Base-by-base conservation (phyloP, 1,140 invertebrate species). In the Orussus abietinus region DNA sequence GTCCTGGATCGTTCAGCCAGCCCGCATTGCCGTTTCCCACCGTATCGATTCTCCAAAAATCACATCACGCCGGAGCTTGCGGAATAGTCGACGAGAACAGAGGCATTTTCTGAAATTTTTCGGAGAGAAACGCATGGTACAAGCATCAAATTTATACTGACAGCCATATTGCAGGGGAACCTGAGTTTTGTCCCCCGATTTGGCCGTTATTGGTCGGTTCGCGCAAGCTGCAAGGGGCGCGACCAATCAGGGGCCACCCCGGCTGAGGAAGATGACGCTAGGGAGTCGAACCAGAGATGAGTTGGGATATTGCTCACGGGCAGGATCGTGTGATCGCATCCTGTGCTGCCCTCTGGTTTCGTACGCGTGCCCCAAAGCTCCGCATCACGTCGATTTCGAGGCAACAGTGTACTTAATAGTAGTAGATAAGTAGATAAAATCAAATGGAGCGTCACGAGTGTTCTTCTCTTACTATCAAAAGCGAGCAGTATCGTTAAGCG, bases 141-240 rank as follows among this genome's bases (percentile, higher is more conserved):
- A 79, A 81, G 75, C 75, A 79, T 83, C 83, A 86, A 82, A 86
- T 88, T 83, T 87, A 88, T 87, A 88, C 84, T 88, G 84, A 83
- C 84, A 85, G 83, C 84, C 82, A 86, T 85, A 79, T 82, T 85
- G 82, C 79, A 77, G 79, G 79, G 78, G 80, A 81, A 79, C 78
- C 80, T 79, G 80, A 82, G 80, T 85, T 85, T 72, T 84, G 81
- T 82, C 77, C 75, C 76, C 70, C 72, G 72, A 74, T 78, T 75
- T 75, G 51, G 38, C 59, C 70, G 70, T 73, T 71, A 82, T 84
- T 83, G 82, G 81, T 68, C 57, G 57, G 62, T 36, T 15, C 5
- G 21, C 11, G 33, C 18, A 32, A 32, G 42, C 41, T 32, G 30
- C 14, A 5, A 9, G 42, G 26, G 13, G 18, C 5, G 14, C 17